Evolutionary conservation across 92 coral and sea anemone genomes (phyloP), one percentile per base, ranked within the genome.

Genomic region (Desmophyllum pertusum): DNA sequence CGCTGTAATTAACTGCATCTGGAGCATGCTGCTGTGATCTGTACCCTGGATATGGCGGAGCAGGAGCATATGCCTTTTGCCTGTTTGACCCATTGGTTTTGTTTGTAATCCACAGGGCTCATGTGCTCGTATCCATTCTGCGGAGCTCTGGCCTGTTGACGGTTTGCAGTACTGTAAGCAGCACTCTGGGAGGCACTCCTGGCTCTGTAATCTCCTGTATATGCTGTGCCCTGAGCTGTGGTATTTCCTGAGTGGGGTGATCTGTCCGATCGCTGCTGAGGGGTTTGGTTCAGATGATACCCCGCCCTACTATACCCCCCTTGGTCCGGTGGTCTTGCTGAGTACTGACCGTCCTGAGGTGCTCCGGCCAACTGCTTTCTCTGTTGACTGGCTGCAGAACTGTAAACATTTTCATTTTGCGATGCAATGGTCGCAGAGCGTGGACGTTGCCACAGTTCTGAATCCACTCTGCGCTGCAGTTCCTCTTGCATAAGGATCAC

Each of bases 391-490:
- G 30, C 33, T 6, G 21, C 36, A 21, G 50, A 48, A 51, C 77
- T 68, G 77, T 46, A 10, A 11, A 14, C 52, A 52, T 69, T 68
- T 69, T 68, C 67, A 51, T 38, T 14, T 13, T 73, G 84, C 42
- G 72, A 68, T 6, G 76, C 50, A 38, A 80, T 25, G 65, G 84
- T 80, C 65, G 42, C 86, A 59, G 86, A 82, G 72, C 86, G 86
- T 11, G 86, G 86, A 35, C 86, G 86, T 36, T 45, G 86, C 55
- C n/a, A 72, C 86, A 27, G 71, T 82, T 55, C 53, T 59, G 31
- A 29, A 31, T 31, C 59, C 86, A 59, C 59, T 55, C 61, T 31
- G 70, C 52, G 27, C 70, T n/a, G 76, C 63, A 45, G 62, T 74
- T 74, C 61, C 78, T 14, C 71, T 66, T 3, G 42, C 73, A 10